These are phyloP conservation scores for Acanthiza pusilla DNA, from an alignment of 2,797 vertebrate genomes.

Conservation along the genomic window DNA sequence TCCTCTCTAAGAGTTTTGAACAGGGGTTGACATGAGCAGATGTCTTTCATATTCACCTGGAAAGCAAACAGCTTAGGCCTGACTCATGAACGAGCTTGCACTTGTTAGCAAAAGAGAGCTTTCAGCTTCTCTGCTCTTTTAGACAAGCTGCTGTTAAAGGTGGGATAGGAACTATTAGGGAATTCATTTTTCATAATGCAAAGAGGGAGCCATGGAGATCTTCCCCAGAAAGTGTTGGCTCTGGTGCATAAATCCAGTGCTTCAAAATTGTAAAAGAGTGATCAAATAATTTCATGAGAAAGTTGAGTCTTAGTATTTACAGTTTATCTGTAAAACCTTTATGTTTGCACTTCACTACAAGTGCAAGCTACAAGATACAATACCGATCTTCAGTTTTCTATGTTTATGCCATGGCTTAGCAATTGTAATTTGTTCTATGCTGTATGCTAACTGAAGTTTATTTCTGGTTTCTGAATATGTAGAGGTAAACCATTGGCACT, in stretches of 20 bases:
- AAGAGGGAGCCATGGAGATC: background rate
- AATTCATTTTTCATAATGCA: background rate
- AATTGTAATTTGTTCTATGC: background rate
- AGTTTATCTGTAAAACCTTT: background rate
- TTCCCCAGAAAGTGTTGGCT: background rate
- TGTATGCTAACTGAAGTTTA: background rate
- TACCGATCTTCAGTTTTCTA: background rate
- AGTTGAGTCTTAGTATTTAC: background rate
- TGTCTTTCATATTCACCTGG: background rate
- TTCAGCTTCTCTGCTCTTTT: background rate
- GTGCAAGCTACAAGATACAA: background rate
- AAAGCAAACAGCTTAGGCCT: background rate
- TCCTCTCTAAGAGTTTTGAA: background rate
- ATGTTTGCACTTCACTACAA: background rate
- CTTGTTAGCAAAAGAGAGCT: background rate
- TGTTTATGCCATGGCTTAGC: background rate
- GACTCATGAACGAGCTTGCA: background rate
- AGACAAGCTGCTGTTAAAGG: background rate
- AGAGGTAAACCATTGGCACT: background rate
- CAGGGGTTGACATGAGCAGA: background rate
- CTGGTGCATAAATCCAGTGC: background rate
- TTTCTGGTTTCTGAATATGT: background rate
- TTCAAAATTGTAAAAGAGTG: background rate
- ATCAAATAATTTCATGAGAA: background rate
- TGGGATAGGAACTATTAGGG: background rate